Base-by-base conservation (phyloP, 1,140 invertebrate genomes). In the Apis florea region DNA sequence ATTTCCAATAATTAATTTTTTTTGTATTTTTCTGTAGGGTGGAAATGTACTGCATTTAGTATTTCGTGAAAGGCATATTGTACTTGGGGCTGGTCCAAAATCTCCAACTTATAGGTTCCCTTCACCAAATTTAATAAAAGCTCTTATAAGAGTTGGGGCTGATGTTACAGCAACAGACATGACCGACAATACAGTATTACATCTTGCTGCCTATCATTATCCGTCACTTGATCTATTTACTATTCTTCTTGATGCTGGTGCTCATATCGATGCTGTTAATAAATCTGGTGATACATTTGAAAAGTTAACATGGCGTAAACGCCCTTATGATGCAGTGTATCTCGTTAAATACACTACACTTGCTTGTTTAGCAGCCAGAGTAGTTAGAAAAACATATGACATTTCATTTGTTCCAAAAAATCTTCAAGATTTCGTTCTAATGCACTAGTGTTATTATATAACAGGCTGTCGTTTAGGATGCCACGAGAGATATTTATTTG, bases 181-280 rank as follows among this genome's bases (percentile, higher is more conserved):
- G 26, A 95, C 96, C 67, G 96, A 96, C 12, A 98, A 98, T 91
- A 97, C 97, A 17, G 96, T 97, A 2, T 94, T 98, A 17, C 97
- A 98, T 89, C 92, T 97, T n/a, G 95, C 96, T 4, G 96, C 96
- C 53, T 92, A 94, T 13, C 51, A 94, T 94, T 9, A 95, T 10
- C 96, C 95, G 91, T 95, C 95, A 17, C 94, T 95, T 3, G 95
- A 95, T 21, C 94, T 98, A 19, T 95, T 97, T 0, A 94, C 95
- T 80, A 95, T 95, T 5, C 94, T 99, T 0, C 94, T 99, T 0
- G 93, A 96, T 6, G 94, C 95, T 86, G 98, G 97, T 49, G 97
- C 97, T 15, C 98, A 99, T 93, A 94, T 98, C 71, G 98, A 99
- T 93, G 95, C 95, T n/a, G 96, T 96, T 63, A 98, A 99, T 92